Conservation (phyloP, 2,888 invertebrate genomes). For the Lycophotia porphyrea region DNA sequence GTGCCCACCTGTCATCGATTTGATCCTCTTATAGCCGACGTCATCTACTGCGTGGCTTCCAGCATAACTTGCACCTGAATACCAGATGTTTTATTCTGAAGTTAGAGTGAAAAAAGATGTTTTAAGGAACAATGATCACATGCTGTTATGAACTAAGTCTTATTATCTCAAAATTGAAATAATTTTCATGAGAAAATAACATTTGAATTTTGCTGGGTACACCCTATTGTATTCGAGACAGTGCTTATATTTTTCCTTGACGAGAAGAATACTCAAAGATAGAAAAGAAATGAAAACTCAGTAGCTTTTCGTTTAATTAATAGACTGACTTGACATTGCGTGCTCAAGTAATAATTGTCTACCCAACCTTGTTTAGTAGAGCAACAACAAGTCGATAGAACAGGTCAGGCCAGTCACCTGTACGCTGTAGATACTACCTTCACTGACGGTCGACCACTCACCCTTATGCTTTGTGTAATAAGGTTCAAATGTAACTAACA, state of each 20-base stretch:
- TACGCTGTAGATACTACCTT: neutral
- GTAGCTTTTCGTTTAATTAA: neutral
- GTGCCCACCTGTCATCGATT: neutral
- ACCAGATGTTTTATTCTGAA: neutral
- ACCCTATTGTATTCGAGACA: neutral
- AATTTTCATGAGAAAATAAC: neutral
- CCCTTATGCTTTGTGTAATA: no score
- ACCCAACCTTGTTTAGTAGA: neutral
- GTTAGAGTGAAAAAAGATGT: neutral
- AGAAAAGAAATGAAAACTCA: neutral
- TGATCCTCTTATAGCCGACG: neutral
- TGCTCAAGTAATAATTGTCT: slow-evolving; percentile 25
- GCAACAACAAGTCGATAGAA: neutral
- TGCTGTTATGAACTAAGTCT: neutral
- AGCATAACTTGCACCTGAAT: neutral
- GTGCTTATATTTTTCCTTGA: neutral
- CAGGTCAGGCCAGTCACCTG: neutral
- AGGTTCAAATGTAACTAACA: no score
- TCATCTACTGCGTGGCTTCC: neutral
- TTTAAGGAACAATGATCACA: neutral
- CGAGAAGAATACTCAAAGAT: neutral
- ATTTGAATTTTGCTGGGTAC: neutral
- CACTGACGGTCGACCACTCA: neutral
- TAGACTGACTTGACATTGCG: slow-evolving; percentile 30
- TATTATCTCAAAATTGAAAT: neutral